Evolutionary conservation across 2,888 invertebrate species (phyloP).

Genomic region (Polietes domitor): DNA sequence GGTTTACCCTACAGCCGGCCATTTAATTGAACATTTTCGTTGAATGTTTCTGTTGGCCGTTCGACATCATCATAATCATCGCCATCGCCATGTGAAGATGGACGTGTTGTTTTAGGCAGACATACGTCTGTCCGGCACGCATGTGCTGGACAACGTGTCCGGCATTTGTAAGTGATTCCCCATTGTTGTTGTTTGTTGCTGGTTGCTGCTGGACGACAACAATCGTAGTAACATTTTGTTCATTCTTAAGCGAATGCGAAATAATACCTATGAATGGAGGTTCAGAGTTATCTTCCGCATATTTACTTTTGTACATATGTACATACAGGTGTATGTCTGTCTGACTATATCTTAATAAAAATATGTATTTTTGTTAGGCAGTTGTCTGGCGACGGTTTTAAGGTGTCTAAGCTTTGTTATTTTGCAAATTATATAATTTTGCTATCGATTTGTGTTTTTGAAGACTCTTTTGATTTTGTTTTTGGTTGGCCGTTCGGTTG

Average conservation of each 20-base stretch:
- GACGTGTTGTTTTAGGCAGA: constrained; percentile 18
- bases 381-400: neutral
- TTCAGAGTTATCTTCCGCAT: constrained; percentile 23
- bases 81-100: neutral
- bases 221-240: constrained; percentile 1
- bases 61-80: too few species aligned
- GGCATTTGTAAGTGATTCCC: neutral
- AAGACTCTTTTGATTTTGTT: too few species aligned
- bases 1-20: neutral
- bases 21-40: neutral
- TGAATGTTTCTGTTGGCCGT: neutral
- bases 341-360: too few species aligned
- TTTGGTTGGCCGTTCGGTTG: too few species aligned
- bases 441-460: neutral
- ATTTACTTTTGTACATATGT: neutral
- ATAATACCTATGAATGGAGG: constrained; percentile 25
- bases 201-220: neutral
- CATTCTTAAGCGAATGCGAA: constrained; percentile 9
- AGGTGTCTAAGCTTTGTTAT: neutral
- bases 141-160: constrained; percentile 22
- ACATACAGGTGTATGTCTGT: too few species aligned
- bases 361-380: neutral
- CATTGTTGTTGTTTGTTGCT: neutral
- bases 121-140: neutral
- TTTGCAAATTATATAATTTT: neutral